Conservation (phyloP, 53 echinoderm and acorn worm species). For the Luidia sarsii region DNA sequence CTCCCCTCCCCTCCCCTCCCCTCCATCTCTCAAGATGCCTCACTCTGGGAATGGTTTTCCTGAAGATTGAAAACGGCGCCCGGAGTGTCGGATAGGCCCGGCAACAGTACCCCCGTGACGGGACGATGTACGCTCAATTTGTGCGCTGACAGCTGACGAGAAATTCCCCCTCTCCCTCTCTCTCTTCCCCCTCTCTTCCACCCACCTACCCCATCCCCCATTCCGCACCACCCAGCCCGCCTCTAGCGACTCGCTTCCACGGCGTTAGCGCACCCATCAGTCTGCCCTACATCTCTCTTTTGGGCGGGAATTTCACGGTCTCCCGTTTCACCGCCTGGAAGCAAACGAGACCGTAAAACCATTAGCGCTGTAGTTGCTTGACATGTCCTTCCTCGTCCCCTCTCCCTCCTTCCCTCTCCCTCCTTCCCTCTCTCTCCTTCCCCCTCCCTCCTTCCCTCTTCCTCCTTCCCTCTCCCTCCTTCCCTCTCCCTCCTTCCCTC, state of each 20-base stretch:
- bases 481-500: no score
- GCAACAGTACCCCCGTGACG: background rate
- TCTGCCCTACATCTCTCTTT: conserved; percentile 35
- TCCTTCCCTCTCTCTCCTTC: no score
- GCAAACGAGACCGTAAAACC: conserved; percentile 13
- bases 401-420: no score
- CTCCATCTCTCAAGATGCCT: no score
- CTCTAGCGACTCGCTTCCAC: no score
- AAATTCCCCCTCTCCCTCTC: background rate
- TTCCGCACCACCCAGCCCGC: no score
- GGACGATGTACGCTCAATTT: conserved; percentile 25
- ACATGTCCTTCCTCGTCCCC: no score
- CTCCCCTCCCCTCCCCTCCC: no score
- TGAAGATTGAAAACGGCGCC: conserved; percentile 52
- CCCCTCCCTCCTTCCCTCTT: no score
- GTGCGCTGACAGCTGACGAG: conserved; percentile 55
- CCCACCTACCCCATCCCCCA: no score
- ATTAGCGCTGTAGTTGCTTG: background rate
- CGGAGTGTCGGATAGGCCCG: background rate
- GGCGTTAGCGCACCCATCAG: conserved; percentile 14
- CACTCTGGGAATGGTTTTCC: background rate
- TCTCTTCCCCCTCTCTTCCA: no score
- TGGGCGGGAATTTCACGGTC: conserved; percentile 14
- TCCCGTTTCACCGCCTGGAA: conserved; percentile 20
- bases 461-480: no score